A percentile compares a stretch with the other conserved stretches of the same genome.
Evolutionary conservation across 2,797 vertebrate species (phyloP).

Genomic region (Mycteria americana): DNA sequence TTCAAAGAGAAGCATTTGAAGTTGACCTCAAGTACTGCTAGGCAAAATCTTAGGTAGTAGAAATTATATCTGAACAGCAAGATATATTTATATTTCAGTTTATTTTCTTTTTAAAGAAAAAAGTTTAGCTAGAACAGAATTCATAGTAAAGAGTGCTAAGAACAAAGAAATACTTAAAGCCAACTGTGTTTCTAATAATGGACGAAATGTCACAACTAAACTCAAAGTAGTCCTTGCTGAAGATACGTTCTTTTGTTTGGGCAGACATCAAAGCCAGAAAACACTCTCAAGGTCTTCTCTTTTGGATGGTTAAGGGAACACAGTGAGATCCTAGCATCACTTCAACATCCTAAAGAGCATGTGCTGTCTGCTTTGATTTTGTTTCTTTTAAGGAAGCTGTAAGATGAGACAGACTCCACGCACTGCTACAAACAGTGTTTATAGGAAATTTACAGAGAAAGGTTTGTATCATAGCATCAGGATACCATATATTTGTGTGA

Average conservation of each 20-base stretch:
- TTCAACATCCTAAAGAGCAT: background rate
- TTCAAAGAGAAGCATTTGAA: background rate
- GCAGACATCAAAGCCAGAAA: background rate
- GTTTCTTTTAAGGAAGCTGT: background rate
- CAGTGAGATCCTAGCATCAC: too few relatives aligned
- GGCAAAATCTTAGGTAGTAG: too few relatives aligned
- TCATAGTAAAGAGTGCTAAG: background rate
- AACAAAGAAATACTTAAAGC: background rate
- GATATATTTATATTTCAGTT: background rate
- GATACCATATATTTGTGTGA: background rate
- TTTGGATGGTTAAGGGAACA: background rate
- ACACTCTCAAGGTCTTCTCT: background rate
- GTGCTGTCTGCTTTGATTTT: background rate
- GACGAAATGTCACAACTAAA: background rate
- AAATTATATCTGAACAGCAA: background rate
- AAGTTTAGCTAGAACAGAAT: background rate
- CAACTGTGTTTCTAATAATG: background rate
- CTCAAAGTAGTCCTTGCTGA: background rate
- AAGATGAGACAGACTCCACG: background rate
- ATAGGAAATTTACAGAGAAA: background rate
- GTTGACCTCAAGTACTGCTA: background rate
- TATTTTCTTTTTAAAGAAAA: background rate
- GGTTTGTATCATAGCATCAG: background rate
- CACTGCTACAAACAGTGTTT: background rate
- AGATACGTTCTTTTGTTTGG: fast-evolving